phyloP scores from a whole-genome alignment of 2,888 invertebrate species.

The Caradrina kadenii region DNA sequence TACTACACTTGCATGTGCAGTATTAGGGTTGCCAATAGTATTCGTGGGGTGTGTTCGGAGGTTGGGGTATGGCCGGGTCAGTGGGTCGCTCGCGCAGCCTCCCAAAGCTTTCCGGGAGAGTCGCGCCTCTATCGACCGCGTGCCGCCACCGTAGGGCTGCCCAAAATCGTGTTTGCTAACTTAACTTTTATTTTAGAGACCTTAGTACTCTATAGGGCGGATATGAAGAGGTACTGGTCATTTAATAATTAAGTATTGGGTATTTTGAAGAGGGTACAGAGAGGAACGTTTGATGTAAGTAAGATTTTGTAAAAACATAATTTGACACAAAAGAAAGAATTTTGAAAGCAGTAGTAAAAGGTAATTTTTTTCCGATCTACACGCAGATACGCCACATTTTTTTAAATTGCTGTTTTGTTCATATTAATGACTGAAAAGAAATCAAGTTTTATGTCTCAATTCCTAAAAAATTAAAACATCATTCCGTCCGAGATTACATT shows the following conservation, averaged over 20 bases:
- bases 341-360: neutral
- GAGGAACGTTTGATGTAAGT: neutral
- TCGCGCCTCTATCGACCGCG: slow-evolving; percentile 90
- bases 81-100: slow-evolving; percentile 92
- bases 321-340: neutral
- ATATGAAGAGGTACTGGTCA: neutral
- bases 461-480: slow-evolving; percentile 55
- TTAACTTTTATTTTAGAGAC: slow-evolving; percentile 1
- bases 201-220: neutral
- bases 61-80: slow-evolving; percentile 87
- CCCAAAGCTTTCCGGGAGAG: slow-evolving; percentile 84
- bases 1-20: slow-evolving; percentile 73
- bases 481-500: slow-evolving; percentile 62
- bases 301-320: neutral
- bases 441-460: neutral
- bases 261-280: neutral
- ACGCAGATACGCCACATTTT: neutral
- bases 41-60: slow-evolving; percentile 71
- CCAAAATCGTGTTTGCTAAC: slow-evolving; percentile 55
- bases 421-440: neutral
- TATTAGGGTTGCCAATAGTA: slow-evolving; percentile 73
- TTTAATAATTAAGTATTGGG: neutral
- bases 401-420: neutral
- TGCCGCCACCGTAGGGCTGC: slow-evolving; percentile 83
- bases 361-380: neutral